phyloP scores from a whole-genome alignment of 2,888 invertebrate species.

The Drosophila pseudotakahashii region DNA sequence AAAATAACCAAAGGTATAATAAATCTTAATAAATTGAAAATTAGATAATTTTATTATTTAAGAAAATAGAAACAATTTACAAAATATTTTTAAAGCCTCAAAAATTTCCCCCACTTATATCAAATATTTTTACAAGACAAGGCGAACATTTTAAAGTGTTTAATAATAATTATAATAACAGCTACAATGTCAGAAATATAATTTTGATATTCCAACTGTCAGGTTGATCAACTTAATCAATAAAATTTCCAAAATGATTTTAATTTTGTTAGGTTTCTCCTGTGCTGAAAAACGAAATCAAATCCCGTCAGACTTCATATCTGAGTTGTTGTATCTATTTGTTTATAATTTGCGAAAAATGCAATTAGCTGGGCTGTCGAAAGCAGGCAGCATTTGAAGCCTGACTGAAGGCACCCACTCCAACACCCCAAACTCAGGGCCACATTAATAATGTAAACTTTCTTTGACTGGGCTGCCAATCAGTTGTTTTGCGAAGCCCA shows the following conservation, averaged over 20 bases:
- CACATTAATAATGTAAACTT: slow-evolving; percentile 70
- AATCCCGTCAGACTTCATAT: not conserved
- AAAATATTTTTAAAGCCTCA: too few relatives aligned
- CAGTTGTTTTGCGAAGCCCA: slow-evolving; percentile 61
- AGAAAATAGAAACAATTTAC: too few relatives aligned
- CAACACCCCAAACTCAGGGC: slow-evolving; percentile 1
- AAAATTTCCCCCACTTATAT: too few relatives aligned
- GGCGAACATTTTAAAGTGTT: too few relatives aligned
- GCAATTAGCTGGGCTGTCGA: slow-evolving; percentile 75
- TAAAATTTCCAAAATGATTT: not conserved
- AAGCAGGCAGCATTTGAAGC: slow-evolving; percentile 55
- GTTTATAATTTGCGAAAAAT: slow-evolving; percentile 70
- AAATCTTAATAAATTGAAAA: too few relatives aligned
- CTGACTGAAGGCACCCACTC: slow-evolving; percentile 1
- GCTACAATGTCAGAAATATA: not conserved
- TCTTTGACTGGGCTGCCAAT: slow-evolving; percentile 67
- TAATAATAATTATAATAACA: too few relatives aligned
- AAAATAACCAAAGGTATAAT: not conserved
- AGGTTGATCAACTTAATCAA: not conserved
- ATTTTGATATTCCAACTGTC: not conserved
- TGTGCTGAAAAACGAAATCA: not conserved
- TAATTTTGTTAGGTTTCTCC: not conserved
- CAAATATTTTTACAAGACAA: too few relatives aligned
- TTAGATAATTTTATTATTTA: too few relatives aligned
- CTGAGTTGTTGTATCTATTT: slow-evolving; percentile 38